Conservation (phyloP, 2,888 invertebrate genomes). For the Mellilla xanthometata region DNA sequence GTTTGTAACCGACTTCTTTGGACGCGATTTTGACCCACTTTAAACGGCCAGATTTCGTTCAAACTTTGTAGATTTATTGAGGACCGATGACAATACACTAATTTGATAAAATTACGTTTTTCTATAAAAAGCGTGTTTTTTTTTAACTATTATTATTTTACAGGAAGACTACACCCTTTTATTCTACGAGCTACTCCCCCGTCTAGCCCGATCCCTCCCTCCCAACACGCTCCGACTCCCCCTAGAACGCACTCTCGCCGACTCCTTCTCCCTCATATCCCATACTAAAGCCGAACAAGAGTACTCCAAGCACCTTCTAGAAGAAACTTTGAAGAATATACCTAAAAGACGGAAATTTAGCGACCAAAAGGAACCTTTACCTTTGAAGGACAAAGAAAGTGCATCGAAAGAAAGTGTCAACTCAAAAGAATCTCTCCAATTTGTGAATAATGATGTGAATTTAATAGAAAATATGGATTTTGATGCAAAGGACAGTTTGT, state of each 20-base stretch:
- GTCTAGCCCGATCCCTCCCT: conserved; percentile 81
- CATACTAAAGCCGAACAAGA: conserved; percentile 25
- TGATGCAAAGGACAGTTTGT: conserved; percentile 40
- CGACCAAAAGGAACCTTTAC: background rate
- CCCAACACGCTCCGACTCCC: conserved; percentile 81
- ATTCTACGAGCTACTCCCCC: conserved; percentile 76
- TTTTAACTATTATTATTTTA: conserved; percentile 30
- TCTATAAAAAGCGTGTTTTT: too few relatives aligned
- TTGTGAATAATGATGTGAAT: too few relatives aligned
- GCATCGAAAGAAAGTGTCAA: background rate
- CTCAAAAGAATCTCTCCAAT: too few relatives aligned
- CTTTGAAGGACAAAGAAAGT: background rate
- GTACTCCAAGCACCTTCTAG: conserved; percentile 15
- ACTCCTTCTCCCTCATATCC: conserved; percentile 45
- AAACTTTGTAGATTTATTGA: too few relatives aligned
- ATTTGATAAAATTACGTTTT: too few relatives aligned
- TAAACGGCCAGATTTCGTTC: too few relatives aligned
- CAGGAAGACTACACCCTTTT: conserved; percentile 73
- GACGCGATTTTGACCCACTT: too few relatives aligned
- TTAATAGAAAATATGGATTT: conserved; percentile 5
- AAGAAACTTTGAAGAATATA: conserved; percentile 9
- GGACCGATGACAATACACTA: too few relatives aligned
- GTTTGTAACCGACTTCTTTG: too few relatives aligned
- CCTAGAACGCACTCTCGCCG: conserved; percentile 72
- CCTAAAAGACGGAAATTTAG: background rate